Evolutionary conservation across 2,113 vertebrate species (phyloP), one percentile per base, ranked within the genome.

Genomic region (Corythornis vintsioides): DNA sequence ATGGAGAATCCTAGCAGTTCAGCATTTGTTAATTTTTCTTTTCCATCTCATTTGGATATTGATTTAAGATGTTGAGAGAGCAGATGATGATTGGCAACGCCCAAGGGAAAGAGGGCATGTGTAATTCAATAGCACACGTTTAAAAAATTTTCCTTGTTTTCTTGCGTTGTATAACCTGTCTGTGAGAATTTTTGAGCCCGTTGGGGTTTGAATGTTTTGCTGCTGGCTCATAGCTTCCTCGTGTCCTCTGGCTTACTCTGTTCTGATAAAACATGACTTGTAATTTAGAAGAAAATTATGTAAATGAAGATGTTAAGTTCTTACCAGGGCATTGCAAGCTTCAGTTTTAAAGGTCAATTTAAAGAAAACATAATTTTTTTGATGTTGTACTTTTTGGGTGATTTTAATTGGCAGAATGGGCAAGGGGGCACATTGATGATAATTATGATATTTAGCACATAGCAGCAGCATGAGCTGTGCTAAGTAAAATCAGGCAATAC

Each of bases 291-390:
- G 85, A 85, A 94, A 95, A 94, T 73, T 76, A 93, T 95, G 94
- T 85, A 96, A 95, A 95, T 85, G 55, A 91, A 80, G 48, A 90
- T 69, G 42, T n/a, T 95, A 92, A 92, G 33, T 95, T 92, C 89
- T 93, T 90, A 85, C 75, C 35, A 94, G 83, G 63, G 61, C 83
- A 93, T 78, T 87, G 26, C 26, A 93, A 85, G 95, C 85, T 93
- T 96, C 75, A 86, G 38, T 86, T 94, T 94, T 96, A 96, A 93
- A 96, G 93, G 95, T 96, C 73, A 89, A 7, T 45, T 87, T 90
- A 69, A 76, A 86, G 86, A 28, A 59, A 63, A 86, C 61, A 72
- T 87, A 79, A 86, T 95, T 67, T 80, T 61, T 90, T 88, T 91
- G 85, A 95, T 82, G 67, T 83, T 35, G 45, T 88, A 86, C 50